These are phyloP conservation scores for Leucophenga varia DNA, from an alignment of 1,140 invertebrate genomes.

Conservation along the genomic window DNA sequence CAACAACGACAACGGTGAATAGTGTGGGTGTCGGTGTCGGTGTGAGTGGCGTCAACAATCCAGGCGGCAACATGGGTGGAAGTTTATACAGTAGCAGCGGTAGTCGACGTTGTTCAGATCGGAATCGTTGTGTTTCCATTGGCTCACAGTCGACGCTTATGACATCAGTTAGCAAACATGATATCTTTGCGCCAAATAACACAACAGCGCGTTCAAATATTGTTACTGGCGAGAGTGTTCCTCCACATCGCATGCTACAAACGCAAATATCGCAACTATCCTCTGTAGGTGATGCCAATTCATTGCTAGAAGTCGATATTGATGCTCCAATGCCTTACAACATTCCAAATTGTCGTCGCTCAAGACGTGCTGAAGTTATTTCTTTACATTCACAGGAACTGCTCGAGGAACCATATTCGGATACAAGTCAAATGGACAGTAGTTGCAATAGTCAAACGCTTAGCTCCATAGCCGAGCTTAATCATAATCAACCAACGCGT, in stretches of 20 bases:
- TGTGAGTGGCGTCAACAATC: slow-evolving; percentile 8
- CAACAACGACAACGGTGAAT: slow-evolving; percentile 39
- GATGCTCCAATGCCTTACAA: too few species aligned
- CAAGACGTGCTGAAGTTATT: too few species aligned
- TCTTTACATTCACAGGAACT: too few species aligned
- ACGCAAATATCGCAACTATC: slow-evolving; percentile 32
- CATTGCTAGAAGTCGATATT: slow-evolving; percentile 29
- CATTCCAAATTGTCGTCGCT: too few species aligned
- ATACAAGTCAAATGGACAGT: too few species aligned
- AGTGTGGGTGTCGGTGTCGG: slow-evolving; percentile 13
- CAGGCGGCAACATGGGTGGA: neutral
- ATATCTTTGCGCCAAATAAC: too few species aligned
- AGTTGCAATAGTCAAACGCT: too few species aligned
- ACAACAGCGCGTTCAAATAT: neutral
- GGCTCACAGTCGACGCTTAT: slow-evolving; percentile 49
- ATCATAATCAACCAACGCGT: slow-evolving; percentile 17
- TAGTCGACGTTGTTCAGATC: neutral
- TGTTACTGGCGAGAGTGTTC: neutral
- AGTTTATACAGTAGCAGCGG: slow-evolving; percentile 20
- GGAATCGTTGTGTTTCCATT: slow-evolving; percentile 28
- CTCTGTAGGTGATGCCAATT: slow-evolving; percentile 27
- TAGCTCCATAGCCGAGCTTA: slow-evolving; percentile 45
- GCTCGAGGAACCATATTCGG: too few species aligned
- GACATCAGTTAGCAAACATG: slow-evolving; percentile 39
- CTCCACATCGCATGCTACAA: slow-evolving; percentile 32